Evolutionary conservation across 2,888 invertebrate species (phyloP), one percentile per base, ranked within the genome.

Genomic region (Limulus polyphemus): DNA sequence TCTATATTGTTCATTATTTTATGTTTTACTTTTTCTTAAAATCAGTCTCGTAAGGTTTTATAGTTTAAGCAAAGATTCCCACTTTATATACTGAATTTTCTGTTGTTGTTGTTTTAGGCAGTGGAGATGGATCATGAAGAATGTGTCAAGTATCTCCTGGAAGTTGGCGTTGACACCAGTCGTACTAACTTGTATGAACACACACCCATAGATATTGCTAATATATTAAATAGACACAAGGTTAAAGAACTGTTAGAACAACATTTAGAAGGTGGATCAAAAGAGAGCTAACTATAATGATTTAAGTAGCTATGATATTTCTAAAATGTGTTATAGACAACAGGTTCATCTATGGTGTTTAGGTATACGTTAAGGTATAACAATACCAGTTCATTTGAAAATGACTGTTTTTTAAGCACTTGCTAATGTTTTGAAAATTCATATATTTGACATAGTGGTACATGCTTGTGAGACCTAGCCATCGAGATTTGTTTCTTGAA

Each of bases 141-240:
- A 16, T 57, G 62, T 52, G 62, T 68, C 47, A 48, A 16, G 17
- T 69, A 60, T 61, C 59, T 69, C 10, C 47, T 69, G 11, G 56
- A 64, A 49, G 49, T 63, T 56, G 56, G 52, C 16, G 63, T 63
- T 13, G 58, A 65, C 58, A 47, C 54, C 46, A 14, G 17, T 55
- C n/a, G 55, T 54, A 60, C 49, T 49, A 68, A 69, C 49, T 49
- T 68, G 11, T 69, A 69, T 63, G 69, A 63, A 14, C 63, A 62
- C 47, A 65, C 65, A 55, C 57, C 65, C 49, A 58, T 59, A 56
- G 65, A 67, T 60, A 67, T 68, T 49, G 69, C 69, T 16, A 60
- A 60, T 16, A 59, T 57, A 49, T 63, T 65, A 47, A 61, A 65
- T 46, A 57, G 57, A 57, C 46, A 57, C 50, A 49, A 55, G 17